Conservation (phyloP, 2,797 vertebrate genomes). For the Apogon talboti region DNA sequence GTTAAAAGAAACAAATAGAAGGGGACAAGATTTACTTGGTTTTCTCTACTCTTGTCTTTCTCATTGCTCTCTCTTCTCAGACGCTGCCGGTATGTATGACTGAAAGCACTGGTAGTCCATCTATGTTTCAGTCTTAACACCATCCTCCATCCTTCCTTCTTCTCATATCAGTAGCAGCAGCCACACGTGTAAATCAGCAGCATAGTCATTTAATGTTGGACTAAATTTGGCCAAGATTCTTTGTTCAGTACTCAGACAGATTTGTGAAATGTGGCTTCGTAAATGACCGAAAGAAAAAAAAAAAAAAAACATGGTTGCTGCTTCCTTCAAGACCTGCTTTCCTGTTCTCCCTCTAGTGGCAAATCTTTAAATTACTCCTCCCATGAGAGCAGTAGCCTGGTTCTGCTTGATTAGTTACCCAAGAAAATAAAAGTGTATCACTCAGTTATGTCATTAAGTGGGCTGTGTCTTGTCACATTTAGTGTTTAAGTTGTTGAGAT, state of each 20-base stretch:
- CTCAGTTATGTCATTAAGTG: neutral
- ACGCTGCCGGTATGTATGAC: constrained; percentile 91
- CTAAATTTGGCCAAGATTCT: neutral
- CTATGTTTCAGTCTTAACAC: constrained; percentile 48
- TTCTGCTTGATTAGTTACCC: neutral
- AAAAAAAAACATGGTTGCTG: too few relatives aligned
- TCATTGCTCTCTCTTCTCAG: constrained; percentile 86
- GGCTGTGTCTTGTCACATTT: constrained; percentile 1
- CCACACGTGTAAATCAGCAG: constrained; percentile 9
- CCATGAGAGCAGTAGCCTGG: constrained; percentile 4
- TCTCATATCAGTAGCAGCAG: constrained; percentile 39
- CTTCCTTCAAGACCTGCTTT: constrained; percentile 6
- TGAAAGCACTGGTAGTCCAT: constrained; percentile 60
- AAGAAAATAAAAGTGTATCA: constrained; percentile 7
- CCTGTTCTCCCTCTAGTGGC: constrained; percentile 41
- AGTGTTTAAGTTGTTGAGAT: constrained; percentile 7
- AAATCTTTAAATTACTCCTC: constrained; percentile 21
- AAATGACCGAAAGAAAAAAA: neutral
- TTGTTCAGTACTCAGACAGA: constrained; percentile 13
- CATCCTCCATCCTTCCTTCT: constrained; percentile 16
- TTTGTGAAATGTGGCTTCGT: constrained; percentile 8
- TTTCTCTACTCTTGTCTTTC: constrained; percentile 87
- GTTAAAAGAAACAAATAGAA: too few relatives aligned
- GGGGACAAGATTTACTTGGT: constrained; percentile 81
- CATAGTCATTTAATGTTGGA: neutral